A percentile compares a stretch with the other conserved stretches of the same genome.
Evolutionary conservation across 2,113 vertebrate species (phyloP).

Genomic region (Amblyornis subalaris): DNA sequence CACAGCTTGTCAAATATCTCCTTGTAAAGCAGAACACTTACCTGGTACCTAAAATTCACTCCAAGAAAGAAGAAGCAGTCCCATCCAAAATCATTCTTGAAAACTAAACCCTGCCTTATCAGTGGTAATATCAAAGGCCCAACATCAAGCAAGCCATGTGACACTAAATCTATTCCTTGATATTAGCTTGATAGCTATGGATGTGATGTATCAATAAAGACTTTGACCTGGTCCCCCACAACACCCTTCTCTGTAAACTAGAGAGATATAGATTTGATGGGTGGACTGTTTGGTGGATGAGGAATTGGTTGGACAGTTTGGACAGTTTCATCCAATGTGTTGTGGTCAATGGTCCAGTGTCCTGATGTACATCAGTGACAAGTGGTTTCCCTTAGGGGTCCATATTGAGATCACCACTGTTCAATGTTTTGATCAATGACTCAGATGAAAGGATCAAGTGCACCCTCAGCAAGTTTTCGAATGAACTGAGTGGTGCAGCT

Average conservation of each 20-base stretch:
- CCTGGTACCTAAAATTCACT: not conserved
- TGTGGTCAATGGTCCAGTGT: not conserved
- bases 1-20: not conserved
- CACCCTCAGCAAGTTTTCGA: not conserved
- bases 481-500: not conserved
- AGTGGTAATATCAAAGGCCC: not conserved
- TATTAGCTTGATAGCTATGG: not conserved
- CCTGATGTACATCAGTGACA: not conserved
- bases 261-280: not conserved
- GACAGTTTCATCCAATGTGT: not conserved
- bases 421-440: not conserved
- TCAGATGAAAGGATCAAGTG: fast-evolving
- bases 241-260: not conserved
- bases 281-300: not conserved
- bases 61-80: not conserved
- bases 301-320: not conserved
- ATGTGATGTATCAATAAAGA: not conserved
- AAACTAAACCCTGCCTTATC: not conserved
- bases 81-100: not conserved
- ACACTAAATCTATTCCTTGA: not conserved
- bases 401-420: fast-evolving
- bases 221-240: not conserved
- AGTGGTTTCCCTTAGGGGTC: not conserved
- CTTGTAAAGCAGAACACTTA: not conserved
- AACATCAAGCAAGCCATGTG: fast-evolving